Evolutionary conservation across 2,113 vertebrate genomes (phyloP).

Genomic region (Nothoprocta pentlandii): DNA sequence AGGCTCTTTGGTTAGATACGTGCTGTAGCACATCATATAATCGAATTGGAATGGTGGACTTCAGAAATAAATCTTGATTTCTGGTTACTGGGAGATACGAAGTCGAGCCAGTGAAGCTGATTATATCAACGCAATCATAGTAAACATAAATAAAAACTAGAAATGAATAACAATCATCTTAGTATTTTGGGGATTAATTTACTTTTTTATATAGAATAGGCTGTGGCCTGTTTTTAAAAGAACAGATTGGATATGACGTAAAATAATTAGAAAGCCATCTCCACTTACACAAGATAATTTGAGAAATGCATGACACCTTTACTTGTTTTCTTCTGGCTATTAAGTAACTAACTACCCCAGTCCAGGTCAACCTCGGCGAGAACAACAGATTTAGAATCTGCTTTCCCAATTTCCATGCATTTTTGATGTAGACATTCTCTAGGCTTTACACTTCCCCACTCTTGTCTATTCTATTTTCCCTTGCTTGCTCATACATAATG

Average conservation of each 20-base stretch:
- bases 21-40: neutral
- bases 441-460: neutral
- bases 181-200: neutral
- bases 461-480: neutral
- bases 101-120: neutral
- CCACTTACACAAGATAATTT: neutral
- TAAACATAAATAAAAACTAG: neutral
- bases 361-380: neutral
- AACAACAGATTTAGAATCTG: neutral
- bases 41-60: neutral
- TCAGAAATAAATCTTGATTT: slow-evolving; percentile 14
- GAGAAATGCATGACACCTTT: slow-evolving; percentile 6
- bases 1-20: neutral
- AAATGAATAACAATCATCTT: neutral
- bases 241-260: neutral
- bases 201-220: neutral
- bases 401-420: neutral
- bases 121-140: neutral
- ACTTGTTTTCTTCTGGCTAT: slow-evolving; percentile 4
- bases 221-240: neutral
- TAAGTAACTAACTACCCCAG: neutral
- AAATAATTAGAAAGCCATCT: neutral
- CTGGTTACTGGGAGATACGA: neutral
- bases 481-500: neutral
- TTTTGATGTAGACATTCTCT: neutral